Conservation (phyloP, 2,113 vertebrate species). For the Phrynosoma platyrhinos region DNA sequence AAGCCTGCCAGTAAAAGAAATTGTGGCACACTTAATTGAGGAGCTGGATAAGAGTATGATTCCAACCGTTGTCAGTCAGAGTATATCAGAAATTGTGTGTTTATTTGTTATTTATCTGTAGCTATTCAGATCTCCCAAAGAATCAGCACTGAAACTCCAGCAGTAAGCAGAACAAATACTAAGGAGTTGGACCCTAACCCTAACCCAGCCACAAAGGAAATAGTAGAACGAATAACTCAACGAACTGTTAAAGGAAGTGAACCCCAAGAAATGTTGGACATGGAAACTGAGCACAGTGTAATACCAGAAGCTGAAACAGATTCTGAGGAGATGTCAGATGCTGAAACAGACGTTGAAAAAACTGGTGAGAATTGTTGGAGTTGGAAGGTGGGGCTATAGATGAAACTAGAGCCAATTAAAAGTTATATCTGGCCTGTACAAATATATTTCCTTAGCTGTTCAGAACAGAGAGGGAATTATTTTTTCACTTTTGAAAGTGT, state of each 20-base stretch:
- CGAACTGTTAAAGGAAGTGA: not conserved
- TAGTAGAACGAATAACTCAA: not conserved
- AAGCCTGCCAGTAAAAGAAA: constrained; percentile 40
- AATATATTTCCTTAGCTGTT: not conserved
- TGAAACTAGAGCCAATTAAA: not conserved
- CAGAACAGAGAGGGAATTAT: not conserved
- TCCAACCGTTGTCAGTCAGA: not conserved
- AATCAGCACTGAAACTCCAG: constrained; percentile 11
- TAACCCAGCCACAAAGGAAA: not conserved
- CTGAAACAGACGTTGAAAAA: not conserved
- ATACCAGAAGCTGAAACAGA: constrained; percentile 35
- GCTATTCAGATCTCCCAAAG: fast-evolving
- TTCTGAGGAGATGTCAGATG: not conserved
- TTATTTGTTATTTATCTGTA: constrained; percentile 9
- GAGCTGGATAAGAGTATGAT: constrained; percentile 23
- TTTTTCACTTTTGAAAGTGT: not conserved
- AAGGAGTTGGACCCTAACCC: not conserved
- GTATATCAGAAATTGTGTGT: not conserved
- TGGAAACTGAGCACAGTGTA: constrained; percentile 1
- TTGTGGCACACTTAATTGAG: constrained; percentile 26
- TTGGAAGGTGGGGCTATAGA: not conserved
- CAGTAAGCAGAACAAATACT: not conserved
- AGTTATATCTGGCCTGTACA: not conserved
- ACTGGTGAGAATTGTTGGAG: constrained; percentile 40
- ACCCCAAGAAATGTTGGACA: not conserved